These are phyloP conservation scores for Carcina quercana DNA, from an alignment of 2,888 invertebrate genomes.

Conservation along the genomic window DNA sequence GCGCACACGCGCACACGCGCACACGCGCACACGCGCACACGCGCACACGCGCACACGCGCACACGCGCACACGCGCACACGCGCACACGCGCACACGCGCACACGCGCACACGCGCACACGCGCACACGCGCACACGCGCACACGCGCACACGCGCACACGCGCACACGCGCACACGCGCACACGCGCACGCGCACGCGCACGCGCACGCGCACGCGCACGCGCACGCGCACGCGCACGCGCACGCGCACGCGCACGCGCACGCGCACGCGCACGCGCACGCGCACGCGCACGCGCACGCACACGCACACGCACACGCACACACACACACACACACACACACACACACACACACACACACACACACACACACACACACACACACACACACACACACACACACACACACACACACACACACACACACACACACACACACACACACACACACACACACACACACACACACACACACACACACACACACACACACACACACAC, in stretches of 20 bases:
- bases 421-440: too few species aligned
- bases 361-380: too few species aligned
- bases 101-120: conserved; percentile 2
- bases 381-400: too few species aligned
- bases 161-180: conserved; percentile 1
- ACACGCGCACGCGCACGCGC: neutral
- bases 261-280: neutral
- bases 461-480: too few species aligned
- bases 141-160: conserved; percentile 2
- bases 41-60: conserved; percentile 2
- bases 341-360: too few species aligned
- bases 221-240: neutral
- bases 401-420: too few species aligned
- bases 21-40: conserved; percentile 1
- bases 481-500: too few species aligned
- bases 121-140: conserved; percentile 2
- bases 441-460: too few species aligned
- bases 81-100: conserved; percentile 2
- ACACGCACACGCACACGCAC: neutral
- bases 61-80: conserved; percentile 2
- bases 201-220: neutral
- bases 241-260: neutral
- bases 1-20: too few species aligned
- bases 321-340: too few species aligned
- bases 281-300: neutral